Base-by-base conservation (phyloP, 2,113 vertebrate species). In the Hyperopisus bebe region DNA sequence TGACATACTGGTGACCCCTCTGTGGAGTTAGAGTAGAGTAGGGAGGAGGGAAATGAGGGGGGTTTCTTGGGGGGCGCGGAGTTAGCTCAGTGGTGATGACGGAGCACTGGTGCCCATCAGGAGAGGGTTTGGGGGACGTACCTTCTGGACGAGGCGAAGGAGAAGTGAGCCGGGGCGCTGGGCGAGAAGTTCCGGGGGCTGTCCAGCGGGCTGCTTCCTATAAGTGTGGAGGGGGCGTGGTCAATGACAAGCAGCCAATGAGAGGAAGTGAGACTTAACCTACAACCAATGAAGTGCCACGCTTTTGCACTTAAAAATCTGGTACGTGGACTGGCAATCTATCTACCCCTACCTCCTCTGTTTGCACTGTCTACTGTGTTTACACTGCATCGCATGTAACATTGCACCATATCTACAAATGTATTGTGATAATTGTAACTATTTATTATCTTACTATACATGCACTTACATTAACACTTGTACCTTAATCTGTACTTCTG, bases 111-210 rank as follows among this genome's bases (percentile, higher is more conserved):
- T 42, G 46, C 42, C 17, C 83, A 3, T 6, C 13, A 27, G 70
- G 48, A 19, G 21, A 11, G 88, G 17, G 13, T 53, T 47, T 17
- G 55, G 42, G 21, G 31, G 55, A 89, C 48, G 1, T 93, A 98
- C 98, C 98, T 97, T 95, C 98, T 96, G 90, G 97, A 98, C 5
- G 98, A 97, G n/a, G 97, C 97, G 27, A 98, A 98, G 42, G 97
- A 98, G 92, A 98, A 98, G 93, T 98, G 97, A 90, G 98, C 97
- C 0, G 97, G 97, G 53, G 97, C 96, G 7, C 96, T 98, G 83
- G 97, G 98, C 44, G 98, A 98, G 94, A 98, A 98, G 93, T 97
- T 98, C 70, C 97, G 95, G 6, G 98, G 98, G 58, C 98, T 98
- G 94, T 98, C 98, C 95, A 98, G 92, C 8, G 98, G 97, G 90